Percentiles rank a stretch among this genome's conserved stretches.
These are phyloP conservation scores for Podotricha telesiphe DNA, from an alignment of 2,888 invertebrate genomes.

Conservation along the genomic window DNA sequence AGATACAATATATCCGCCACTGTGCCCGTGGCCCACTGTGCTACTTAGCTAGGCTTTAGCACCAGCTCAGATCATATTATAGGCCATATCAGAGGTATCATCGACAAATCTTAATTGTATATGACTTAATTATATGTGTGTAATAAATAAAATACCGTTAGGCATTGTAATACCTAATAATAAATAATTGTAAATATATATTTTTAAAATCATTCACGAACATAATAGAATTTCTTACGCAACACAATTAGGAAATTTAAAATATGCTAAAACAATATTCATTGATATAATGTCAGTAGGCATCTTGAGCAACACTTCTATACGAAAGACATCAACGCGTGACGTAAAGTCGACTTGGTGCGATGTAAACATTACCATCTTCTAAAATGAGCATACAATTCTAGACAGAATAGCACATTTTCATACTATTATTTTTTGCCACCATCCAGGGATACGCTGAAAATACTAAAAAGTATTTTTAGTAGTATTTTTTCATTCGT, in stretches of 20 bases:
- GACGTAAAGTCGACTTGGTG: conserved; percentile 16
- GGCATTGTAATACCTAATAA: background rate
- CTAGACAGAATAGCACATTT: too few species aligned
- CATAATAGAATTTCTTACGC: background rate
- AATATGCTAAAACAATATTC: conserved; percentile 28
- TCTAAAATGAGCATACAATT: background rate
- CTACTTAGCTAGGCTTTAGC: conserved; percentile 42
- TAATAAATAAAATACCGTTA: background rate
- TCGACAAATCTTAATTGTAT: conserved; percentile 9
- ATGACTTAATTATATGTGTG: background rate
- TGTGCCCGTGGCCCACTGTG: conserved; percentile 46
- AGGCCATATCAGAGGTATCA: conserved; percentile 37
- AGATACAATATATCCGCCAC: conserved; percentile 39
- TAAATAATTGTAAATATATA: background rate
- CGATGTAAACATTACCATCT: conserved; percentile 19
- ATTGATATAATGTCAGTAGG: conserved; percentile 26
- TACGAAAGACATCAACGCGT: conserved; percentile 70
- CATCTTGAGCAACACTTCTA: conserved; percentile 25
- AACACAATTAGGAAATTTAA: conserved; percentile 21
- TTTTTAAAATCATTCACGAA: background rate
- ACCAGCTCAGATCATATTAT: conserved; percentile 42
- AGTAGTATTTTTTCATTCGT: too few species aligned
- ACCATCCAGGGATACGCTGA: too few species aligned
- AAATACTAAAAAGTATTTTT: too few species aligned
- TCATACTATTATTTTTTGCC: too few species aligned